Percentiles rank a stretch among this genome's conserved stretches.
Conservation (phyloP, 2,113 vertebrate species). For the Tringa solitaria region DNA sequence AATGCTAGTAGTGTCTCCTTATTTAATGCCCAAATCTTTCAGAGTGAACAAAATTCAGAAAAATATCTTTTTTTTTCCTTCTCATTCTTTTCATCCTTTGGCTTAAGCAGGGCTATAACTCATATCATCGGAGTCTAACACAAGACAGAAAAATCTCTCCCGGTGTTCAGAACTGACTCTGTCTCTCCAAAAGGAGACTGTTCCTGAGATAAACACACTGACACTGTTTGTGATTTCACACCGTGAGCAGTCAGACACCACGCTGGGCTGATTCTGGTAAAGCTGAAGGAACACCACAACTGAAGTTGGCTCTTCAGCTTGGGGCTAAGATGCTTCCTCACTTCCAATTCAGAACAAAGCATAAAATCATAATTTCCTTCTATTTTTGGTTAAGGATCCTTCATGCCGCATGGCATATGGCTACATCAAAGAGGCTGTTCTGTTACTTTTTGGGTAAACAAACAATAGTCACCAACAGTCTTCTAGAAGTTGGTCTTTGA, state of each 20-base stretch:
- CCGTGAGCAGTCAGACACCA: rapidly evolving
- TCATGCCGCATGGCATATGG: not conserved
- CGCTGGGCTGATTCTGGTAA: not conserved
- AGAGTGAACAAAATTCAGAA: not conserved
- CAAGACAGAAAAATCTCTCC: not conserved
- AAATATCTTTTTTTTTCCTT: not conserved
- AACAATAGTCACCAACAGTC: not conserved
- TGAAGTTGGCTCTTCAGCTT: not conserved
- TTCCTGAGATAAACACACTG: not conserved
- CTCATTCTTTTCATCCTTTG: not conserved
- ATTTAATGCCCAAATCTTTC: not conserved
- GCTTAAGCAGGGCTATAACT: not conserved
- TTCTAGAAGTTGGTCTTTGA: not conserved
- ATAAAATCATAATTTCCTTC: not conserved
- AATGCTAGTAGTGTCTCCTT: not conserved
- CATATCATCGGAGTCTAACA: not conserved
- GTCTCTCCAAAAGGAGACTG: not conserved
- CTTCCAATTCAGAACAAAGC: not conserved
- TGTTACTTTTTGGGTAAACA: not conserved
- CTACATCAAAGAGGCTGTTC: not conserved
- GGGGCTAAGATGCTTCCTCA: not conserved
- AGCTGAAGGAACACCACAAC: not conserved
- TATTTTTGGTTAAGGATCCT: not conserved
- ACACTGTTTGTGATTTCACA: not conserved
- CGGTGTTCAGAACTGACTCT: not conserved